Evolutionary conservation across 2,113 vertebrate species (phyloP).

Genomic region (Ptilonorhynchus violaceus): DNA sequence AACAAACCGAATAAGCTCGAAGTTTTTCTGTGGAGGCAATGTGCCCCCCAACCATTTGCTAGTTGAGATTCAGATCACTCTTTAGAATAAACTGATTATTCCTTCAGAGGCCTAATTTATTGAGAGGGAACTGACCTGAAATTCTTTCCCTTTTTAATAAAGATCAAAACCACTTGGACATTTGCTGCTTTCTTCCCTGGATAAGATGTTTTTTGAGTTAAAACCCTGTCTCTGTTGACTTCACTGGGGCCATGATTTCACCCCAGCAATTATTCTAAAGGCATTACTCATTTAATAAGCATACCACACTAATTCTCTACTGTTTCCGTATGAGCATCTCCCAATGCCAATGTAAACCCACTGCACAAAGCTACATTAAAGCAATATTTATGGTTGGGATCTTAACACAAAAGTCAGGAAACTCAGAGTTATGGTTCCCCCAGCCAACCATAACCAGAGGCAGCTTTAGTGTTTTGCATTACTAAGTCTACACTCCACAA

Average conservation of each 20-base stretch:
- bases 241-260: slow-evolving; percentile 28
- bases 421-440: slow-evolving; percentile 48
- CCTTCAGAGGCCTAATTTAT: not conserved
- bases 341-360: slow-evolving; percentile 52
- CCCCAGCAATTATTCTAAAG: slow-evolving; percentile 38
- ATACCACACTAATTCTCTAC: slow-evolving; percentile 51
- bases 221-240: not conserved
- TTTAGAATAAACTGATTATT: not conserved
- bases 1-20: not conserved
- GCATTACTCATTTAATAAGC: slow-evolving; percentile 58
- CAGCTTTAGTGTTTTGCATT: slow-evolving; percentile 37
- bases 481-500: not conserved
- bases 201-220: not conserved
- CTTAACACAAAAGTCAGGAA: slow-evolving; percentile 61
- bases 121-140: not conserved
- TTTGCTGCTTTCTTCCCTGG: not conserved
- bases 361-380: slow-evolving; percentile 57
- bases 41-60: not conserved
- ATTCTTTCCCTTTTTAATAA: not conserved
- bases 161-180: not conserved
- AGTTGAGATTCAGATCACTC: not conserved
- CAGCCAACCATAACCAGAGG: slow-evolving; percentile 36
- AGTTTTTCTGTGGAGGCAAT: not conserved
- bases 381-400: slow-evolving; percentile 44
- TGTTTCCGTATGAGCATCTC: slow-evolving; percentile 43